Base-by-base conservation (phyloP, 2,113 vertebrate genomes). In the Balaeniceps rex region DNA sequence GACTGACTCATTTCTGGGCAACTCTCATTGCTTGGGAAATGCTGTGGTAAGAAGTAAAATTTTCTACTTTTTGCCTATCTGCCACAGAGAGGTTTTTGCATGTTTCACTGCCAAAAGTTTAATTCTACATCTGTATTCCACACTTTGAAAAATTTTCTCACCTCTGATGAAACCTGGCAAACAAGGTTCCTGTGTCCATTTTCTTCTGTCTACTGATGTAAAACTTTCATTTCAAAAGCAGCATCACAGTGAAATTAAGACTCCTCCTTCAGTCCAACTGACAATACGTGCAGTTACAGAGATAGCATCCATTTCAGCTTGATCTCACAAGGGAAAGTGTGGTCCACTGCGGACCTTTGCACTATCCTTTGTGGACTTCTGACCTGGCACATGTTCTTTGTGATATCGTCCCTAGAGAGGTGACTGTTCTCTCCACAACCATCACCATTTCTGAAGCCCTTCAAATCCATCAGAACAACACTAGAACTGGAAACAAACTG, bases 381-480 rank as follows among this genome's bases (percentile, higher is more conserved):
- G 31, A 69, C 24, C n/a, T 12, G 61, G 31, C 12, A 44, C 24
- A 54, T 0, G 0, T 49, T 52, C n/a, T n/a, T 82, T n/a, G 16
- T 25, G 13, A 46, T 34, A 69, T 6, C n/a, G n/a, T 47, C 47
- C 8, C 26, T n/a, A 12, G 29, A 65, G 23, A 84, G 6, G 17
- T 34, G 29, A 81, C 36, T 55, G 28, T 25, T 46, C 24, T 64
- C n/a, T 64, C 55, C 24, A 38, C 18, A 64, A 47, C 19, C 33
- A 42, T 22, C 36, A 58, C 17, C 19, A 36, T 47, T 47, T 78
- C 47, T 82, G 58, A 83, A 86, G 54, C n/a, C 28, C 28, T 65
- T 51, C 28, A 85, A 44, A 83, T 25, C 15, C 31, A 61, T 26
- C 18, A 86, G 71, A 94, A 52, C 19, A 86, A 29, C 40, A 19